Percentiles rank a stretch among this genome's conserved stretches.
These are phyloP conservation scores for Helicoverpa assulta DNA, from an alignment of 2,888 invertebrate species.

Conservation along the genomic window DNA sequence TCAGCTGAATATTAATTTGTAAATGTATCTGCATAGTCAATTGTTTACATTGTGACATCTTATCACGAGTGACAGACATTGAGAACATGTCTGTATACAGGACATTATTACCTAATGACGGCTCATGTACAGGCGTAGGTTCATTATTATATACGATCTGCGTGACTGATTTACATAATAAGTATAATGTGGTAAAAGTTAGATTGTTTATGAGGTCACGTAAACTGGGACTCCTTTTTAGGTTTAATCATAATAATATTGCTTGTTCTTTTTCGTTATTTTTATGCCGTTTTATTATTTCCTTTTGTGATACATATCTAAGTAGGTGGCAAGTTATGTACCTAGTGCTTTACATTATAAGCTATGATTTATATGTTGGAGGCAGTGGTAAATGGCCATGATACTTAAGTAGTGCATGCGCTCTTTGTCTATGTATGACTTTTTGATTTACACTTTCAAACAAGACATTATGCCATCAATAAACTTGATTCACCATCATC, in stretches of 20 bases:
- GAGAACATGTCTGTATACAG: conserved; percentile 38
- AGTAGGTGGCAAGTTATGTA: conserved; percentile 18
- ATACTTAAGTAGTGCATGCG: background rate
- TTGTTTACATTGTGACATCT: conserved; percentile 49
- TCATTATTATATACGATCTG: conserved; percentile 27
- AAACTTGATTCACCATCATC: background rate
- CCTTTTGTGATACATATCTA: conserved; percentile 39
- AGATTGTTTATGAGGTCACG: conserved; percentile 41
- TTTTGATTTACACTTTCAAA: background rate
- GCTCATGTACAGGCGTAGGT: conserved; percentile 24
- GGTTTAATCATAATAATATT: conserved; percentile 23
- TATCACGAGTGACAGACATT: conserved; percentile 49
- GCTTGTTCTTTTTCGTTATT: conserved; percentile 18
- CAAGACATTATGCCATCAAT: background rate
- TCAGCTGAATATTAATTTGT: conserved; percentile 52
- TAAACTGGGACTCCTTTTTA: conserved; percentile 23
- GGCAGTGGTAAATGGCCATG: conserved; percentile 5
- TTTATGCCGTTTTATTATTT: conserved; percentile 23
- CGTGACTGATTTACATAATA: conserved; percentile 53
- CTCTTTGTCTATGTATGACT: background rate
- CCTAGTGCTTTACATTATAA: conserved; percentile 1
- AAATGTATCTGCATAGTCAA: conserved; percentile 49
- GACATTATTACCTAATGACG: conserved; percentile 35
- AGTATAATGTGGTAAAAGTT: conserved; percentile 35
- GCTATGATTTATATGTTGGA: conserved; percentile 9